These are phyloP conservation scores for Drosophila falleni DNA, from an alignment of 2,888 invertebrate genomes.

Conservation along the genomic window DNA sequence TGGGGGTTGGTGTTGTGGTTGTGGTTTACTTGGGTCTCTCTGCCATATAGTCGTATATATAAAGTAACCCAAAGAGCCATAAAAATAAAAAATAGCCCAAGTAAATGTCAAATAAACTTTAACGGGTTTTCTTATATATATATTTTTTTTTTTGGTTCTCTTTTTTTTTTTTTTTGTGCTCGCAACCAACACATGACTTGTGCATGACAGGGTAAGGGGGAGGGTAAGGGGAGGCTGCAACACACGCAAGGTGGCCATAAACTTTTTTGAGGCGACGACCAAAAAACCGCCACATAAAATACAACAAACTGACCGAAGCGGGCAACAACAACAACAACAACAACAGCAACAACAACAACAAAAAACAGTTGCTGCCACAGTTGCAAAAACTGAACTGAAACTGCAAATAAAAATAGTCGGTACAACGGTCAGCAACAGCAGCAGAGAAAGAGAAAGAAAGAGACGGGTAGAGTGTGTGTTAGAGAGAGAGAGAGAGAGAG, in stretches of 20 bases:
- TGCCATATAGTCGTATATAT: conserved; percentile 10
- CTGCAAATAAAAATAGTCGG: conserved; percentile 76
- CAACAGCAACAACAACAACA: conserved; percentile 37
- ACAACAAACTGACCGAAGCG: conserved; percentile 72
- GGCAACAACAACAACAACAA: conserved; percentile 36
- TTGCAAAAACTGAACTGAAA: conserved; percentile 78
- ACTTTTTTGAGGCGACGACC: conserved; percentile 46
- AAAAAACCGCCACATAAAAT: conserved; percentile 73
- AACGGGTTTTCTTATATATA: conserved; percentile 73
- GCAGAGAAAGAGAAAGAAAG: conserved; percentile 7
- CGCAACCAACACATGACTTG: conserved; percentile 25
- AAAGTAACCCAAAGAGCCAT: conserved; percentile 75
- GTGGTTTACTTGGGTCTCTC: neutral
- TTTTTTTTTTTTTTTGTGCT: conserved; percentile 23
- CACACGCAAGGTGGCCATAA: conserved; percentile 62
- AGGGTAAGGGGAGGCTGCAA: conserved; percentile 9
- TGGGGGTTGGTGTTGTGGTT: neutral
- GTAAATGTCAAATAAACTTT: conserved; percentile 83
- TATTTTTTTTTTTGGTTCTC: neutral
- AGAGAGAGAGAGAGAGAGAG: neutral
- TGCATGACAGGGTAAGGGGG: too few species aligned
- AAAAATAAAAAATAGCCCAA: conserved; percentile 83
- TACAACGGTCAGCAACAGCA: conserved; percentile 46
- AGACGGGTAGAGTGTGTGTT: neutral
- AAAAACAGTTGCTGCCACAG: conserved; percentile 62